These are phyloP conservation scores for Todus mexicanus DNA, from an alignment of 2,797 vertebrate species.

Conservation along the genomic window DNA sequence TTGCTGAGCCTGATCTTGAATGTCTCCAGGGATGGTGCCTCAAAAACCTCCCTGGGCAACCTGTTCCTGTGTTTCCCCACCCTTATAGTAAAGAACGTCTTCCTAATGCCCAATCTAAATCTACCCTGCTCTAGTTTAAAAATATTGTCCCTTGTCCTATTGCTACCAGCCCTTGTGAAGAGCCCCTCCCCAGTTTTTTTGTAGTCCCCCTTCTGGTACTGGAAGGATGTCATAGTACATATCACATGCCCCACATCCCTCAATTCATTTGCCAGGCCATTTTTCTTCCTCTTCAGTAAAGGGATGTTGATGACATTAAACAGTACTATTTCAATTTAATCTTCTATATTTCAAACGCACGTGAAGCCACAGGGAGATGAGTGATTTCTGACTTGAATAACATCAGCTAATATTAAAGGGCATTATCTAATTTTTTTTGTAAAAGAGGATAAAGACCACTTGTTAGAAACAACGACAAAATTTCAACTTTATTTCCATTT, in stretches of 20 bases:
- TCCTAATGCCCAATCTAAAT: too few species aligned
- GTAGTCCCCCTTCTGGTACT: too few species aligned
- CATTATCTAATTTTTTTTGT: background rate
- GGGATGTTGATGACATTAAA: background rate
- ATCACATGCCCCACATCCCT: background rate
- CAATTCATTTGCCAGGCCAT: background rate
- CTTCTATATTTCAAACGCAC: background rate
- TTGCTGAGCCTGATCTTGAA: too few species aligned
- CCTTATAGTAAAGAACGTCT: too few species aligned
- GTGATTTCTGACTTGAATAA: background rate
- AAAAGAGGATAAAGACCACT: background rate
- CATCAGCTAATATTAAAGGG: background rate
- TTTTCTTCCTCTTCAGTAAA: background rate
- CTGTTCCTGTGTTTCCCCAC: too few species aligned
- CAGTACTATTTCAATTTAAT: background rate
- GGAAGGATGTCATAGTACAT: fast-evolving
- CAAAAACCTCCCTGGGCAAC: too few species aligned
- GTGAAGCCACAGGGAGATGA: background rate
- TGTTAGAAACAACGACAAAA: background rate
- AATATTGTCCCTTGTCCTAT: too few species aligned
- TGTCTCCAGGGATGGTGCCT: too few species aligned
- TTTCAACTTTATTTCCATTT: background rate
- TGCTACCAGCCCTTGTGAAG: too few species aligned
- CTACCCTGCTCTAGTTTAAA: too few species aligned
- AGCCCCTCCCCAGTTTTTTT: too few species aligned